Evolutionary conservation across 2,888 invertebrate species (phyloP).

Genomic region (Eumerus sabulonum): DNA sequence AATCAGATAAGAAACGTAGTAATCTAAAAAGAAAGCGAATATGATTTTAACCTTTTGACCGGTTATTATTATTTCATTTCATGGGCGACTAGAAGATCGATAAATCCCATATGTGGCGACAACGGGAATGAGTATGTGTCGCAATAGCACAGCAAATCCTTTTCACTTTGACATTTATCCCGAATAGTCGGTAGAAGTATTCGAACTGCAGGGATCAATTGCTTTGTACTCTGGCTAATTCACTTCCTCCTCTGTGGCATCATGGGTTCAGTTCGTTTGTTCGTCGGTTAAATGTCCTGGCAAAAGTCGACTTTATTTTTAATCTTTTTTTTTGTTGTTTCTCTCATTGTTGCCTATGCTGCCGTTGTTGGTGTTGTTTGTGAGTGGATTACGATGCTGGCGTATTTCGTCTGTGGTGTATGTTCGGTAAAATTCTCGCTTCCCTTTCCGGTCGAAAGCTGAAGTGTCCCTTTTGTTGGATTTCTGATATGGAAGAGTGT

Average conservation of each 20-base stretch:
- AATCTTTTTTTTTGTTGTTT: conserved; percentile 34
- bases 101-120: conserved; percentile 57
- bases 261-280: no score
- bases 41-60: conserved; percentile 34
- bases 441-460: conserved; percentile 16
- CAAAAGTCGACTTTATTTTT: conserved; percentile 60
- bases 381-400: conserved; percentile 2
- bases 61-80: conserved; percentile 65
- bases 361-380: no score
- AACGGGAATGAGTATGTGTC: conserved; percentile 21
- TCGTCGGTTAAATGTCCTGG: background rate
- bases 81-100: conserved; percentile 46
- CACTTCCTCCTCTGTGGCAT: conserved; percentile 53
- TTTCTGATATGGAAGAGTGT: conserved; percentile 29
- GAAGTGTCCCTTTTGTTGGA: conserved; percentile 23
- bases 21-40: conserved; percentile 37
- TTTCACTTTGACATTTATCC: conserved; percentile 69
- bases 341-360: no score
- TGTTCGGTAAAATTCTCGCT: conserved; percentile 45
- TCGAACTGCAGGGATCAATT: conserved; percentile 65
- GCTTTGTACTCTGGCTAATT: conserved; percentile 65
- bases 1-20: conserved; percentile 36
- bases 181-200: conserved; percentile 64
- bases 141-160: conserved; percentile 64
- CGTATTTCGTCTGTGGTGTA: background rate